phyloP scores from a whole-genome alignment of 2,797 vertebrate species.

The Acanthopagrus latus region DNA sequence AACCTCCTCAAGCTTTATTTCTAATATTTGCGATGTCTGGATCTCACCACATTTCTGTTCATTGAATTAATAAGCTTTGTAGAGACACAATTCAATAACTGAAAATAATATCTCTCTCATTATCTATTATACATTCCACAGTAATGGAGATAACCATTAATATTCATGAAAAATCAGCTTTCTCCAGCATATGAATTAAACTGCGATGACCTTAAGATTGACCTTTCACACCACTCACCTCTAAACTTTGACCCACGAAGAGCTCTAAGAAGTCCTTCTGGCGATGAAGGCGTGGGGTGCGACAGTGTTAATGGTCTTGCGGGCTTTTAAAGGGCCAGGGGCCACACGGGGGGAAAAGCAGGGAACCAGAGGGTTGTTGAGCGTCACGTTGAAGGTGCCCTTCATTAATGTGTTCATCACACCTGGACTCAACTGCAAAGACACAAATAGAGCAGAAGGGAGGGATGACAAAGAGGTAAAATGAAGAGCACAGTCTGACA shows the following conservation, averaged over 20 bases:
- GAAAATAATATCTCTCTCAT: slow-evolving; percentile 36
- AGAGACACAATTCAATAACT: slow-evolving; percentile 33
- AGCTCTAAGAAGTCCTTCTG: slow-evolving; percentile 49
- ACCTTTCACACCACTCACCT: slow-evolving; percentile 51
- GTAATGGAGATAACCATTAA: slow-evolving; percentile 55
- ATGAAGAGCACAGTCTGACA: background rate
- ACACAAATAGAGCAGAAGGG: slow-evolving; percentile 33
- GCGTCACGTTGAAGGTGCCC: slow-evolving; percentile 82
- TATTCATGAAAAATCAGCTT: slow-evolving; percentile 61
- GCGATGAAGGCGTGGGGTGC: slow-evolving; percentile 22
- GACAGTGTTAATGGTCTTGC: slow-evolving; percentile 25
- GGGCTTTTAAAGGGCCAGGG: slow-evolving; percentile 14
- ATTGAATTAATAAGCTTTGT: slow-evolving; percentile 33
- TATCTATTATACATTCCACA: slow-evolving; percentile 60
- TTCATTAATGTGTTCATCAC: slow-evolving; percentile 80
- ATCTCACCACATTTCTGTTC: slow-evolving; percentile 6
- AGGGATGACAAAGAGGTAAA: background rate
- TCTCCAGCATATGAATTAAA: slow-evolving; percentile 52
- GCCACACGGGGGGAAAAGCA: background rate
- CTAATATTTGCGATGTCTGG: background rate
- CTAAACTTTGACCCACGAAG: slow-evolving; percentile 60
- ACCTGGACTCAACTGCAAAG: slow-evolving; percentile 72
- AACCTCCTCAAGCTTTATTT: background rate
- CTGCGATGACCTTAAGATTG: slow-evolving; percentile 36
- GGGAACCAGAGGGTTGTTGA: slow-evolving; percentile 69